Evolutionary conservation across 2,113 vertebrate species (phyloP).

Genomic region (Ailuropoda melanoleuca): DNA sequence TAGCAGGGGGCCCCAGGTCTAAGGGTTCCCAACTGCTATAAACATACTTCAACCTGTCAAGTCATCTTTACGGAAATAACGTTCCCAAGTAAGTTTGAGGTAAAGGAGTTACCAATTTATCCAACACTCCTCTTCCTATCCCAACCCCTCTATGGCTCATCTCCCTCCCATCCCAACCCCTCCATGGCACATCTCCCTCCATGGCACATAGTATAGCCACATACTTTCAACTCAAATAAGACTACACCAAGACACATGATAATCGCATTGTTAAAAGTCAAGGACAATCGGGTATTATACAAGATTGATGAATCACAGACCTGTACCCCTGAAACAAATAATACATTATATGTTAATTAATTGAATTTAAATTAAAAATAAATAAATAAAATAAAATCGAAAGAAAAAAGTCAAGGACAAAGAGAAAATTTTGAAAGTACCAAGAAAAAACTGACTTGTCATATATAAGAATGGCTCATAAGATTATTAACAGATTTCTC

Average conservation of each 20-base stretch:
- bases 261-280: neutral
- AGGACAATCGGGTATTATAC: neutral
- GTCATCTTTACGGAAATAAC: neutral
- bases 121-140: neutral
- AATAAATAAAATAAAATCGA: neutral
- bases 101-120: neutral
- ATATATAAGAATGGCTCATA: neutral
- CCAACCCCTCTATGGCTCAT: neutral
- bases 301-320: neutral
- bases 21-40: neutral
- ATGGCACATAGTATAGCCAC: neutral
- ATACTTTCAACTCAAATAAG: neutral
- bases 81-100: neutral
- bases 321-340: neutral
- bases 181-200: neutral
- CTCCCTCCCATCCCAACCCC: neutral
- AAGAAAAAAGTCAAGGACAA: neutral
- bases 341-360: neutral
- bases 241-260: neutral
- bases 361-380: neutral
- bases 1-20: neutral
- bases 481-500: neutral
- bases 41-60: neutral
- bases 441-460: neutral
- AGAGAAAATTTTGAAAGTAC: neutral